Evolutionary conservation across 1,140 invertebrate species (phyloP), one percentile per base, ranked within the genome.

Genomic region (Matsumurasca onukii): DNA sequence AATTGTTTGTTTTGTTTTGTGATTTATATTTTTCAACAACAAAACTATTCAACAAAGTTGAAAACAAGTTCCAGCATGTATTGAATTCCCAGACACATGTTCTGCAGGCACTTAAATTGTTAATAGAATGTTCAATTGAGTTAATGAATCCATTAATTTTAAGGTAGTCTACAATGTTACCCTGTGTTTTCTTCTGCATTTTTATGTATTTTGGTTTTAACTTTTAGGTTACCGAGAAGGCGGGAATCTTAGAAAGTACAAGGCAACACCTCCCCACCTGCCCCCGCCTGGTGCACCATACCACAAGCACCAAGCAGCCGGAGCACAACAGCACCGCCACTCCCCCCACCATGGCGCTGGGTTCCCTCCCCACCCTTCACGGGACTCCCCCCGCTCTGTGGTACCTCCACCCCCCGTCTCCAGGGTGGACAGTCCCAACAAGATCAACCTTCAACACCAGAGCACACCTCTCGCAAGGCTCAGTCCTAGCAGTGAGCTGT

Each of bases 401-500:
- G 77, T 83, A 68, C 84, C 89, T 1, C 86, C 88, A 0, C 89
- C 91, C 31, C 84, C 84, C 51, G 85, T 86, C 2, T 70, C 75
- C 2, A 69, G 76, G 27, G 75, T 77, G 9, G 77, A 78, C 39
- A 77, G 76, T 9, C 73, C 75, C 84, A 87, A 72, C 84, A 82
- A 71, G 82, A 80, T 66, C 76, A 81, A 20, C 77, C 86, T 88
- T 81, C 86, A 24, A 83, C 87, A 57, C 85, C 93, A 96, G 76
- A 94, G 91, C 67, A 97, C 94, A 0, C 95, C 94, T 3, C 78
- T 97, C 15, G 94, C 94, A 0, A 82, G 95, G 68, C 80, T 97
- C 0, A 96, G 93, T 74, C 95, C 94, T 0, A 95, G 93, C 73
- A 95, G 92, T 74, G 94, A 97, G 79, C 79, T 97, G 52, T 95